Base-by-base conservation (phyloP, 2,888 invertebrate genomes). In the Tridacna crocea region DNA sequence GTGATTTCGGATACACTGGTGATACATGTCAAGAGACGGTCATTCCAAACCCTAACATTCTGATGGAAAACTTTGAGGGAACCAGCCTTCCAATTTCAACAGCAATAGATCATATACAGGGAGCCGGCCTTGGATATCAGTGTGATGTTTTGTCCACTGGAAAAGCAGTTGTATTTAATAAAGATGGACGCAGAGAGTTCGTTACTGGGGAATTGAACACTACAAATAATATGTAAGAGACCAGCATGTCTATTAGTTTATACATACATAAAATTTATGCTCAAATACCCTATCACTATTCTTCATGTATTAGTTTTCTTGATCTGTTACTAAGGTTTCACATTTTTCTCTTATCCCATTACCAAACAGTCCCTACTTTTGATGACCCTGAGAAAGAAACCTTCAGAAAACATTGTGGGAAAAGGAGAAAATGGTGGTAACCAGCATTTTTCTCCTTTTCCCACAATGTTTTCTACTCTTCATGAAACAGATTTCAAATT, bases 1-100 rank as follows among this genome's bases (percentile, higher is more conserved):
- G 95, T 91, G 94, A 95, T 84, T 92, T 93, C 88, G 94, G 94
- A 4, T 94, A 91, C 84, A 79, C 85, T 58, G 95, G 94, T 0
- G 76, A 83, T 0, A 88, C 89, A 0, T 95, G 94, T 88, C 88
- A 91, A 46, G 77, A 87, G 8, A 60, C 93, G 13, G 90, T 91
- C 0, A 79, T 90, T 0, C 89, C 90, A 12, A 88, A 89, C 70
- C 89, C 89, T 8, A 79, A 85, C 1, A 72, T 85, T 10, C 74
- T 93, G 46, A 80, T 87, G 74, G 92, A 92, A 80, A 91, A 83
- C 58, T 92, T 93, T 88, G 90, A 90, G 63, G 89, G 91, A 47
- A 77, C 88, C 15, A 79, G 74, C 27, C 79, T 90, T 0, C 68
- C 88, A 15, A 78, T 82, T 11, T 81, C 87, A n/a, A 87, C 91